Conservation (phyloP, 2,113 vertebrate species). For the Oncorhynchus tshawytscha region DNA sequence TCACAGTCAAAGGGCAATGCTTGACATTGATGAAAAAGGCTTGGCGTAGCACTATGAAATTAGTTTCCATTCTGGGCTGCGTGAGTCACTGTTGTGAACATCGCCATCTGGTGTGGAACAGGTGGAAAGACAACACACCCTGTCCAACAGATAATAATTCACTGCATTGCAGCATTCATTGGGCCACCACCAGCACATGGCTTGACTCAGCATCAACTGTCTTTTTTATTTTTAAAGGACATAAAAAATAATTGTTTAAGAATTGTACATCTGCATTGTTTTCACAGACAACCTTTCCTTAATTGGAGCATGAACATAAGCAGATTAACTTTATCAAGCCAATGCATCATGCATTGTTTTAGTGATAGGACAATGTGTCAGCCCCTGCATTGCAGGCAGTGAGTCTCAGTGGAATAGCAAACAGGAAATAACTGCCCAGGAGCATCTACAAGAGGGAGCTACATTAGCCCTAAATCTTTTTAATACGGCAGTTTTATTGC, state of each 20-base stretch:
- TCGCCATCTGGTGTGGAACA: conserved; percentile 65
- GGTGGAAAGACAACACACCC: conserved; percentile 17
- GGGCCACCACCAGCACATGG: conserved; percentile 30
- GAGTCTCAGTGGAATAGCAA: conserved; percentile 28
- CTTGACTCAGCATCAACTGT: conserved; percentile 23
- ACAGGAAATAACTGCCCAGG: neutral
- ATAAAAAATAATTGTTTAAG: conserved; percentile 7
- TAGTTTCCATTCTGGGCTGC: neutral
- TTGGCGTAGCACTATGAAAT: conserved; percentile 5
- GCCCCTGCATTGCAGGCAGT: conserved; percentile 54
- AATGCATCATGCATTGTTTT: conserved; percentile 18
- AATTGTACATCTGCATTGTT: neutral
- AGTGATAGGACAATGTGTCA: conserved; percentile 21
- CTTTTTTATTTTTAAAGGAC: conserved; percentile 14
- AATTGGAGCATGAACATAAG: neutral
- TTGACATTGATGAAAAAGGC: neutral
- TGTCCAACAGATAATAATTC: conserved; percentile 36
- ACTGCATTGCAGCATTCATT: conserved; percentile 73
- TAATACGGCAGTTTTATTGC: neutral
- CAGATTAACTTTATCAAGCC: neutral
- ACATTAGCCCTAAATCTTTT: neutral
- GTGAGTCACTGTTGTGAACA: conserved; percentile 28
- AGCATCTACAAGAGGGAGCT: neutral
- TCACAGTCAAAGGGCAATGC: conserved; percentile 16
- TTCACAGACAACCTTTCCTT: neutral